phyloP scores from a whole-genome alignment of 2,113 vertebrate genomes.

The Rhinogobius similis region DNA sequence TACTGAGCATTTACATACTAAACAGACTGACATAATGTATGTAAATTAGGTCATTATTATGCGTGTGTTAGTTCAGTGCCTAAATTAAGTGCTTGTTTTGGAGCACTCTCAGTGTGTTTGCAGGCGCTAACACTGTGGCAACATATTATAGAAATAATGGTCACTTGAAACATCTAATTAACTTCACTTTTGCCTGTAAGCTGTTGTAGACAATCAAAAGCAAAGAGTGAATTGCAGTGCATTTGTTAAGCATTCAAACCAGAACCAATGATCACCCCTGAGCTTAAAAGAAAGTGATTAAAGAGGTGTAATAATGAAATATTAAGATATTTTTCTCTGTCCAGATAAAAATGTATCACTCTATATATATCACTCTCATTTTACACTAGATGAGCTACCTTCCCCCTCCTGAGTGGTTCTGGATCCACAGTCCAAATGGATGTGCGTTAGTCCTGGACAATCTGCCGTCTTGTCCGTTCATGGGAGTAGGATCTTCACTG shows the following conservation, averaged over 20 bases:
- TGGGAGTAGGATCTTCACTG: too few species aligned
- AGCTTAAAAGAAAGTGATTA: not conserved
- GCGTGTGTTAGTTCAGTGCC: slow-evolving; percentile 73
- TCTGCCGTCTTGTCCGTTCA: too few species aligned
- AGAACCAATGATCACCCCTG: slow-evolving; percentile 3
- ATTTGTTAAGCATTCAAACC: slow-evolving; percentile 56
- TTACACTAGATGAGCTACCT: too few species aligned
- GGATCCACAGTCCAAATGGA: too few species aligned
- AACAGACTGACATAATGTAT: slow-evolving; percentile 76
- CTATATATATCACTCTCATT: too few species aligned
- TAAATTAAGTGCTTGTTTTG: slow-evolving; percentile 78
- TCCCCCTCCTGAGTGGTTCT: too few species aligned
- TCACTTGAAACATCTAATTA: slow-evolving; percentile 74
- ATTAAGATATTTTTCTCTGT: slow-evolving; percentile 20
- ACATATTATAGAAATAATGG: slow-evolving; percentile 78
- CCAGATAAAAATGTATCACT: slow-evolving; percentile 21
- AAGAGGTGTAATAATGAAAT: slow-evolving; percentile 16
- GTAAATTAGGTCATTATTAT: slow-evolving; percentile 79
- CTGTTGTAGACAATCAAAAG: slow-evolving; percentile 20
- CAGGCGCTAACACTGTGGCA: slow-evolving; percentile 71
- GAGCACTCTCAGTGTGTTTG: slow-evolving; percentile 65
- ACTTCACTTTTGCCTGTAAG: slow-evolving; percentile 62
- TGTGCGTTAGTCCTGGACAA: too few species aligned
- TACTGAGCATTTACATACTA: slow-evolving; percentile 67
- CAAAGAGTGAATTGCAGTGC: slow-evolving; percentile 35